Evolutionary conservation across 2,113 vertebrate species (phyloP).

Genomic region (Isurus oxyrinchus): DNA sequence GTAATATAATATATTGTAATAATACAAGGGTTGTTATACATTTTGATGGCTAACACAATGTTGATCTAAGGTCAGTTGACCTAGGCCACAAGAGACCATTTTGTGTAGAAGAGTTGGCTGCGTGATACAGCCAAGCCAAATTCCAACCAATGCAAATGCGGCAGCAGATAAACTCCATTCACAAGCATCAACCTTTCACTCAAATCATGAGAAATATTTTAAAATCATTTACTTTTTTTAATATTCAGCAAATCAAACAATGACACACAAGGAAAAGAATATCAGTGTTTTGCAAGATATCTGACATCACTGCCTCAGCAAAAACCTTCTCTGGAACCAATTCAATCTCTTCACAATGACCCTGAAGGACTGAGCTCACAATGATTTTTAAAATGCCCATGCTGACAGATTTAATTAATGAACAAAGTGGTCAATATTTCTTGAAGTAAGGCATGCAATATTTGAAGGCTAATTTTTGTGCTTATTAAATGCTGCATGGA

Average conservation of each 20-base stretch:
- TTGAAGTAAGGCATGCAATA: not conserved
- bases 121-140: not conserved
- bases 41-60: not conserved
- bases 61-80: not conserved
- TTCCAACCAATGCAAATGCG: not conserved
- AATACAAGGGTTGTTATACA: not conserved
- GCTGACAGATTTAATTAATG: not conserved
- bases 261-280: not conserved
- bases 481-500: not conserved
- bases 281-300: not conserved
- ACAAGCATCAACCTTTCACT: not conserved
- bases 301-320: not conserved
- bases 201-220: not conserved
- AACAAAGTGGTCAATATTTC: not conserved
- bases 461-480: not conserved
- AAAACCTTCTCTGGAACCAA: not conserved
- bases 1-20: not conserved
- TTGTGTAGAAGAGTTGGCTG: not conserved
- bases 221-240: conserved; percentile 4
- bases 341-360: not conserved
- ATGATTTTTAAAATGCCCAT: not conserved
- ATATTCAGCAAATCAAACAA: conserved; percentile 25
- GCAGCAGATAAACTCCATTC: not conserved
- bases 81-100: not conserved
- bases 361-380: not conserved